phyloP scores from a whole-genome alignment of 2,888 invertebrate species.

The Autographa pulchrina region DNA sequence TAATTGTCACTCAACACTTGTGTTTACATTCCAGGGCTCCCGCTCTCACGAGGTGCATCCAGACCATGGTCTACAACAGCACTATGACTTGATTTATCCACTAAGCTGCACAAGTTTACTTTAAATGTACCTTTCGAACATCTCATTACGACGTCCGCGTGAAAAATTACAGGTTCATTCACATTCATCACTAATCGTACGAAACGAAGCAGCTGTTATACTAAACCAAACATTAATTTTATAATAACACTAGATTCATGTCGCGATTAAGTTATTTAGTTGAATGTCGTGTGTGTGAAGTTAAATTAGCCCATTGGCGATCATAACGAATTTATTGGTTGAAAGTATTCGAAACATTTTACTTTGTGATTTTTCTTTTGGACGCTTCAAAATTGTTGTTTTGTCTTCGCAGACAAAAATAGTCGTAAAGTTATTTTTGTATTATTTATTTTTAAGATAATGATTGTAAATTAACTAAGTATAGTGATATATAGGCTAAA shows the following conservation, averaged over 20 bases:
- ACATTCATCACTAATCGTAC: slow-evolving; percentile 58
- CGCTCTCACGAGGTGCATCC: slow-evolving; percentile 84
- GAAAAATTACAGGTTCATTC: slow-evolving; percentile 69
- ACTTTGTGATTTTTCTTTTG: slow-evolving; percentile 73
- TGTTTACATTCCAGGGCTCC: slow-evolving; percentile 83
- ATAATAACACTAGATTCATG: slow-evolving; percentile 57
- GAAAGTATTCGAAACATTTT: slow-evolving; percentile 68
- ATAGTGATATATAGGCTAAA: slow-evolving; percentile 83
- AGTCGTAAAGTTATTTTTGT: slow-evolving; percentile 86
- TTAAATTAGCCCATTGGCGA: slow-evolving; percentile 55
- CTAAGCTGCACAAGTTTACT: slow-evolving; percentile 65
- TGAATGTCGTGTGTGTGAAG: slow-evolving; percentile 57
- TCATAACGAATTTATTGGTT: slow-evolving; percentile 69
- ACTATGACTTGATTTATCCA: slow-evolving; percentile 81
- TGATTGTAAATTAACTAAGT: slow-evolving; percentile 87
- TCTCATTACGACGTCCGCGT: slow-evolving; percentile 73
- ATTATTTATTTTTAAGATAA: slow-evolving; percentile 89
- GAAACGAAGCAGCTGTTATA: slow-evolving; percentile 66
- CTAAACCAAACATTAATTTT: slow-evolving; percentile 67
- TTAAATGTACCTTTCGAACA: slow-evolving; percentile 76
- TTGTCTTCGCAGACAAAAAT: slow-evolving; percentile 76
- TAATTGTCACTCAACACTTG: slow-evolving; percentile 50
- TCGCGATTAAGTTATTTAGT: slow-evolving; percentile 52
- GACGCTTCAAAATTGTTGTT: slow-evolving; percentile 81
- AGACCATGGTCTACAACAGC: slow-evolving; percentile 80